Base-by-base conservation (phyloP, 2,888 invertebrate genomes). In the Phymatocera aterrima region DNA sequence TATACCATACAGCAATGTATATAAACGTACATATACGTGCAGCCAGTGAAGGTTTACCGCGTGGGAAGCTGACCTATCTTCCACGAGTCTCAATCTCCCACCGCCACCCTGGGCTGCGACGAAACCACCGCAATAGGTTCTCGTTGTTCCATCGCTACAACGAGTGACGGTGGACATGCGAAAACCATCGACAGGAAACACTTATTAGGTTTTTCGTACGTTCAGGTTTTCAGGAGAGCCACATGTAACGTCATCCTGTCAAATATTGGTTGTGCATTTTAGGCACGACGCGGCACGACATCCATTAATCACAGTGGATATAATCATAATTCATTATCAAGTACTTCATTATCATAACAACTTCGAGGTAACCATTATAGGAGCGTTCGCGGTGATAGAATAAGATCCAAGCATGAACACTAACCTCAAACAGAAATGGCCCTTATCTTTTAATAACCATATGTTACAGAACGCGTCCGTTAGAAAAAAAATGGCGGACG, bases 51-150 rank as follows among this genome's bases (percentile, higher is more conserved):
- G 78, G 78, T 68, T 37, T 54, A 78, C 46, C 68, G 78, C 78
- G 78, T 78, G 78, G 78, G 78, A 78, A 78, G 78, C 60, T 78
- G 78, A 78, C 78, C 78, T 78, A 78, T 78, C 78, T 68, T 68
- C 65, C 51, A 65, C 65, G 61, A 54, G 51, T 46, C 57, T 78
- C 40, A 65, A 65, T 51, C 64, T 54, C 78, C 40, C 68, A 54
- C 68, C 40, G 64, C 51, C 72, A 72, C 72, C 72, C 72, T 37
- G 57, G 75, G 40, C 75, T 28, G 21, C 40, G 60, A 31, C 40
- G 40, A 75, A 75, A 75, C 57, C 40, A 60, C 51, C 72, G 57
- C 57, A 57, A 54, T 40, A 43, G 75, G 60, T 57, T 60, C 60
- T 24, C 72, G 48, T 31, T 51, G 72, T 72, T 72, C 40, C 60